phyloP scores from a whole-genome alignment of 1,140 invertebrate species.

The Cydia fagiglandana region DNA sequence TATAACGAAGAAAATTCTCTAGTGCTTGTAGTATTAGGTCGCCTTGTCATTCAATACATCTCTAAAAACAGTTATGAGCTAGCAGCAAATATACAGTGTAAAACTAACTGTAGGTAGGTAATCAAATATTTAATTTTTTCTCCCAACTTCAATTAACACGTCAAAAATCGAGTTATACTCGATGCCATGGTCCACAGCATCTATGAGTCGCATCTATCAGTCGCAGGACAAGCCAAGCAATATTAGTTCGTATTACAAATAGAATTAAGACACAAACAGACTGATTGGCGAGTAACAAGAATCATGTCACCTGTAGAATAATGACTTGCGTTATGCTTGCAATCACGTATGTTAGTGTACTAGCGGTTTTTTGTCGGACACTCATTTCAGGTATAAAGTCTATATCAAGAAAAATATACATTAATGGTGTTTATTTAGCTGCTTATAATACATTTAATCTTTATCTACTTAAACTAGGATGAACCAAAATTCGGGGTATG shows the following conservation, averaged over 20 bases:
- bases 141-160: constrained; percentile 51
- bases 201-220: constrained; percentile 6
- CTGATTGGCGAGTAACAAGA: background rate
- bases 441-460: too few relatives aligned
- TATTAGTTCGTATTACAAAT: background rate
- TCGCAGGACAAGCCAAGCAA: background rate
- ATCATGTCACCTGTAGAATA: background rate
- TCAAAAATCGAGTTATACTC: constrained; percentile 47
- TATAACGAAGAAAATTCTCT: too few relatives aligned
- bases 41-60: background rate
- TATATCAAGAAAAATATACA: background rate
- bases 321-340: constrained; percentile 16
- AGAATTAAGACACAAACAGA: background rate
- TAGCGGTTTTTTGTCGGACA: background rate
- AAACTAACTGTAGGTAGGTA: constrained; percentile 57
- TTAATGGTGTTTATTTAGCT: too few relatives aligned
- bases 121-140: constrained; percentile 66
- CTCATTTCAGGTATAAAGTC: background rate
- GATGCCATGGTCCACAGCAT: background rate
- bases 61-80: constrained; percentile 44
- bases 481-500: background rate
- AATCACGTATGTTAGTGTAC: background rate
- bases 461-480: too few relatives aligned
- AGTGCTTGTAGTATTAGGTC: background rate
- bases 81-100: constrained; percentile 60